Percentiles rank a stretch among this genome's conserved stretches.
Conservation (phyloP, 2,888 invertebrate genomes). For the Aleiodes testaceus region DNA sequence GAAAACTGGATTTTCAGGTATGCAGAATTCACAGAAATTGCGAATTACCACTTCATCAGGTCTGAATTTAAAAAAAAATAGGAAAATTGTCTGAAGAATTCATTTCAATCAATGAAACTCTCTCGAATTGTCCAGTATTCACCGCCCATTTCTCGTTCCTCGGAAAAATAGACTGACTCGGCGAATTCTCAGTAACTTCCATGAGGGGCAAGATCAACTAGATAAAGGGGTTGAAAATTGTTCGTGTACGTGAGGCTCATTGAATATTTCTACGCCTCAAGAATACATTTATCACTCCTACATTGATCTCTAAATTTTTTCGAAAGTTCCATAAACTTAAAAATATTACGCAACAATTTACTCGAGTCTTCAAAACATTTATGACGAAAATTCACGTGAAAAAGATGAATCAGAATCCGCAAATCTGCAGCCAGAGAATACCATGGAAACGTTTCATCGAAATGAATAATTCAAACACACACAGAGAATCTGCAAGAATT, state of each 20-base stretch:
- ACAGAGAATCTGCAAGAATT: conserved; percentile 55
- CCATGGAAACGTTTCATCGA: conserved; percentile 48
- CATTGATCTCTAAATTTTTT: no score
- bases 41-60: conserved; percentile 22
- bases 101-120: no score
- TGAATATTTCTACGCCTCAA: no score
- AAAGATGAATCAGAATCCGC: conserved; percentile 14
- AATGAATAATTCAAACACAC: conserved; percentile 67
- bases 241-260: conserved; percentile 62
- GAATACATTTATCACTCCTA: no score
- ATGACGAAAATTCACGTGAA: conserved; percentile 9
- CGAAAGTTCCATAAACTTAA: no score
- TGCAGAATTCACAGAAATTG: conserved; percentile 5
- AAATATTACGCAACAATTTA: no score
- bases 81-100: no score
- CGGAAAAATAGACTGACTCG: conserved; percentile 40
- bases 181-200: conserved; percentile 49
- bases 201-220: conserved; percentile 55
- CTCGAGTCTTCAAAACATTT: no score
- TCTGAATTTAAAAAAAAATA: no score
- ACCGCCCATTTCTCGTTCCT: conserved; percentile 5
- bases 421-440: conserved; percentile 29
- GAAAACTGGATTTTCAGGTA: conserved; percentile 13
- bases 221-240: conserved; percentile 69
- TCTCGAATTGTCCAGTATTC: no score